A percentile compares a stretch with the other conserved stretches of the same genome.
Evolutionary conservation across 2,888 invertebrate genomes (phyloP).

Genomic region (Scotopteryx bipunctaria): DNA sequence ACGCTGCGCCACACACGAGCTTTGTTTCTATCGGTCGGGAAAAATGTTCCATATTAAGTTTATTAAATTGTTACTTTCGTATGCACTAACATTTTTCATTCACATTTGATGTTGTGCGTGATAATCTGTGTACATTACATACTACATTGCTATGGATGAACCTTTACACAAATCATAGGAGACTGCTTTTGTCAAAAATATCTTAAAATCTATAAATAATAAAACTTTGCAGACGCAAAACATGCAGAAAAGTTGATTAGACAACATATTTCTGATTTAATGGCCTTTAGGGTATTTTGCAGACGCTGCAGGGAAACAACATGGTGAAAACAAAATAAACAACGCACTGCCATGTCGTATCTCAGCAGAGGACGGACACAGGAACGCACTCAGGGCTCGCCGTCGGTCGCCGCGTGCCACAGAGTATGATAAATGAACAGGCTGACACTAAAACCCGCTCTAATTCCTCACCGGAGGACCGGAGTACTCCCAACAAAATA

Average conservation of each 20-base stretch:
- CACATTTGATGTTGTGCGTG: too few species aligned
- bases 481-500: constrained; percentile 57
- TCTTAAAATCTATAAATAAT: too few species aligned
- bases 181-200: too few species aligned
- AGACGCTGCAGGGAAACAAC: constrained; percentile 50
- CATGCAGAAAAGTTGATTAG: neutral
- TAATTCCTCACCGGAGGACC: constrained; percentile 59
- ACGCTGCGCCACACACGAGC: constrained; percentile 36
- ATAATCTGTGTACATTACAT: too few species aligned
- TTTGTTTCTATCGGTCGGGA: constrained; percentile 9
- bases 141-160: too few species aligned
- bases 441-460: constrained; percentile 49
- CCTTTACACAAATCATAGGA: too few species aligned
- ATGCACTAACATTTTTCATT: too few species aligned
- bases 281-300: constrained; percentile 36
- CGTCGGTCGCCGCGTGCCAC: constrained; percentile 41
- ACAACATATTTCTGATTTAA: constrained; percentile 13
- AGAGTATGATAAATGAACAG: constrained; percentile 75
- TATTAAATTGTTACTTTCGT: neutral
- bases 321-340: constrained; percentile 69
- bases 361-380: constrained; percentile 55
- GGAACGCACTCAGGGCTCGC: constrained; percentile 72
- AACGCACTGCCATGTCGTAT: constrained; percentile 46
- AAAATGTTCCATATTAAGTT: neutral
- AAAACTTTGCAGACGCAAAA: too few species aligned